A percentile compares a stretch with the other conserved stretches of the same genome.
Evolutionary conservation across 2,113 vertebrate species (phyloP).

Genomic region (Etheostoma spectabile): DNA sequence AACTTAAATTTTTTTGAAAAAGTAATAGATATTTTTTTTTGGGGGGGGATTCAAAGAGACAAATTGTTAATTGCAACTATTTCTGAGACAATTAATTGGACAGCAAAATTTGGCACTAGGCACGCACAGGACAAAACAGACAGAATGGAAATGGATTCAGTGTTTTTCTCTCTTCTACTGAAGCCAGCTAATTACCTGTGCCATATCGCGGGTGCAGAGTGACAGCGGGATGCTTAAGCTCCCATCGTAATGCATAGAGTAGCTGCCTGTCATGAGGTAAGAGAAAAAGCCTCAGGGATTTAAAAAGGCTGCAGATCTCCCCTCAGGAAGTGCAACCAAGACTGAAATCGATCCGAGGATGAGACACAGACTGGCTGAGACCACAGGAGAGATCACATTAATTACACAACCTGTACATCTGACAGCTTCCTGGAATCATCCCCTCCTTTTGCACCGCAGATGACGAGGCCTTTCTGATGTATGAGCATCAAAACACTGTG

Average conservation of each 20-base stretch:
- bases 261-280: slow-evolving; percentile 12
- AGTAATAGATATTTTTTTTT: too few relatives aligned
- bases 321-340: slow-evolving; percentile 39
- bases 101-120: too few relatives aligned
- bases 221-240: background rate
- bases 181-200: background rate
- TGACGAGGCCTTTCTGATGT: slow-evolving; percentile 31
- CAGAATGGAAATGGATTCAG: background rate
- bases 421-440: slow-evolving; percentile 46
- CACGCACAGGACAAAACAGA: background rate
- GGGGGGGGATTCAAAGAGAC: too few relatives aligned
- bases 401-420: slow-evolving; percentile 15
- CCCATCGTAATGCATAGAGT: background rate
- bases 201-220: background rate
- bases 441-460: background rate
- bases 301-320: slow-evolving; percentile 17
- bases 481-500: slow-evolving; percentile 12
- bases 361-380: background rate
- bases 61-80: too few relatives aligned
- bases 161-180: background rate
- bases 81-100: too few relatives aligned
- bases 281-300: slow-evolving; percentile 7
- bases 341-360: slow-evolving; percentile 49
- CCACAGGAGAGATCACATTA: slow-evolving; percentile 29
- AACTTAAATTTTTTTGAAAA: too few relatives aligned